Evolutionary conservation across 2,113 vertebrate genomes (phyloP).

Genomic region (Promerops cafer): DNA sequence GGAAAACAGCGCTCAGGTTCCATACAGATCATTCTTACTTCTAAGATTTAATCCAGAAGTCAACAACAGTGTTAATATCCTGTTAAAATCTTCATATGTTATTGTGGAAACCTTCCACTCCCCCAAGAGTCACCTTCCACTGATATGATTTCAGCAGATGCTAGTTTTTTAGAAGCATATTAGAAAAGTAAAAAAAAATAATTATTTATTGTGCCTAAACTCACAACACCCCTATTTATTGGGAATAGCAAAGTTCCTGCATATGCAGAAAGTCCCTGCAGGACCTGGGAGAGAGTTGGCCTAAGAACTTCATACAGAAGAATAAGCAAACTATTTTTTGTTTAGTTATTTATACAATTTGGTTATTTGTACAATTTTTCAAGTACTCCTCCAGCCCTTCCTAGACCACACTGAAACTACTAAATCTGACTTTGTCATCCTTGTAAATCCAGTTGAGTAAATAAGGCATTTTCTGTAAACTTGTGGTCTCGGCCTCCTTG

Average conservation of each 20-base stretch:
- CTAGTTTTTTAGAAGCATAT: not conserved
- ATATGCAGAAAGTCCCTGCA: not conserved
- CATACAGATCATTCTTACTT: not conserved
- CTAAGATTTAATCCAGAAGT: not conserved
- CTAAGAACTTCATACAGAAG: not conserved
- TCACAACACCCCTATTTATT: not conserved
- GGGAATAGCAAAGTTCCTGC: not conserved
- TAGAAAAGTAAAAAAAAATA: not conserved
- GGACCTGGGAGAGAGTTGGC: not conserved
- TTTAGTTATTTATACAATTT: conserved; percentile 56
- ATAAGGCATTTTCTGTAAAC: conserved; percentile 72
- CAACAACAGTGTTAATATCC: not conserved
- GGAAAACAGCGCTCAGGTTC: not conserved
- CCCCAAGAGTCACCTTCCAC: not conserved
- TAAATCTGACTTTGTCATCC: conserved; percentile 62
- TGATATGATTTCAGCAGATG: not conserved
- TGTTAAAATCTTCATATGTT: not conserved
- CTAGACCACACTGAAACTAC: conserved; percentile 68
- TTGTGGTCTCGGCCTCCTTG: conserved; percentile 71
- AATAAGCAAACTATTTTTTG: conserved; percentile 54
- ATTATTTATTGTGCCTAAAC: not conserved
- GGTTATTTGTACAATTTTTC: conserved; percentile 46
- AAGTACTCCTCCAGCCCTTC: conserved; percentile 49
- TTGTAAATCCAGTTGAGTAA: conserved; percentile 68
- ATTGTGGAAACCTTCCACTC: not conserved